Evolutionary conservation across 2,888 invertebrate species (phyloP).

Genomic region (Callosobruchus maculatus): DNA sequence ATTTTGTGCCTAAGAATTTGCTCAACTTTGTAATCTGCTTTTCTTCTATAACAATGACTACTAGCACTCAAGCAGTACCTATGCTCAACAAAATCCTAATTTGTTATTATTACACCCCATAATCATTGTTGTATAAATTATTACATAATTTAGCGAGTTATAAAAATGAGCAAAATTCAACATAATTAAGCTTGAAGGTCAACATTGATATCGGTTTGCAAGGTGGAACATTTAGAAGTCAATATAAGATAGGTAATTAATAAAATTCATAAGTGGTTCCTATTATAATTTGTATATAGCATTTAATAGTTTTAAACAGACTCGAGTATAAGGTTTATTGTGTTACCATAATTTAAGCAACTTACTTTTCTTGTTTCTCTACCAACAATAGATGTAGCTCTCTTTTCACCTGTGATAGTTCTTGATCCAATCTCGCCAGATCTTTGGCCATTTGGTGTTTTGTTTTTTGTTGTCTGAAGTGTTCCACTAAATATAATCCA

Average conservation of each 20-base stretch:
- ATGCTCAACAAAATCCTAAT: too few relatives aligned
- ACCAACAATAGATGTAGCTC: slow-evolving; percentile 38
- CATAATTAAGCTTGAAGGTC: background rate
- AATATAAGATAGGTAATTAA: too few relatives aligned
- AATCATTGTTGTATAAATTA: background rate
- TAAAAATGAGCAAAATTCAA: background rate
- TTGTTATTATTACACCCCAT: too few relatives aligned
- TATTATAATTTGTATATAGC: too few relatives aligned
- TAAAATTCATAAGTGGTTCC: background rate
- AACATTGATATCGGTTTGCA: background rate
- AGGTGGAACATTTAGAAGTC: background rate
- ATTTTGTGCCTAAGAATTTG: too few relatives aligned
- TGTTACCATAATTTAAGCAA: background rate
- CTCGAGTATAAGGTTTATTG: slow-evolving; percentile 2
- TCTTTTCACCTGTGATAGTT: slow-evolving; percentile 34
- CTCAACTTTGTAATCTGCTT: too few relatives aligned
- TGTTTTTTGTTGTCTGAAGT: slow-evolving; percentile 40
- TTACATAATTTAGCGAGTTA: background rate
- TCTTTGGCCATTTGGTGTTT: slow-evolving; percentile 42
- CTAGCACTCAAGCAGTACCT: too few relatives aligned
- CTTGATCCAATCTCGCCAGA: slow-evolving; percentile 40
- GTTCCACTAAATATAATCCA: slow-evolving; percentile 42
- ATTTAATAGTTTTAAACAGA: background rate
- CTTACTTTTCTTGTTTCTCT: slow-evolving; percentile 25
- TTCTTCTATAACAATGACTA: too few relatives aligned